phyloP scores from a whole-genome alignment of 2,888 invertebrate genomes.

The Agrilus mali region DNA sequence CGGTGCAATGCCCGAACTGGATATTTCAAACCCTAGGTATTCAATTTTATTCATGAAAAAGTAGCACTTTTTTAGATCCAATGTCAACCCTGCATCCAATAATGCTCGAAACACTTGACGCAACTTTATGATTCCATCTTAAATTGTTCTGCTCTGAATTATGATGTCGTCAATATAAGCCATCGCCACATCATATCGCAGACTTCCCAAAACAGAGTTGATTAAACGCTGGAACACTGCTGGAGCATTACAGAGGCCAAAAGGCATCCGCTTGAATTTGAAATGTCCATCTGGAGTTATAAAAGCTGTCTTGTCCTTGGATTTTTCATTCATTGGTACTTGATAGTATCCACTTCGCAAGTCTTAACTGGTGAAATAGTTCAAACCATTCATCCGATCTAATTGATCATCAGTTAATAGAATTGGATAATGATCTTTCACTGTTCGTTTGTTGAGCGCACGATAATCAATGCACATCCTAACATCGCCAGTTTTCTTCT shows the following conservation, averaged over 20 bases:
- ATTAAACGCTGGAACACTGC: no score
- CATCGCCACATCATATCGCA: not conserved
- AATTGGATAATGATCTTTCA: no score
- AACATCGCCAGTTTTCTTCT: no score
- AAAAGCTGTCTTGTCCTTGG: no score
- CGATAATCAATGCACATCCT: no score
- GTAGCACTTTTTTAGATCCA: slow-evolving; percentile 5
- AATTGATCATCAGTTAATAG: no score
- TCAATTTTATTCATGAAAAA: slow-evolving; percentile 10
- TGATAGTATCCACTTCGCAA: slow-evolving; percentile 16
- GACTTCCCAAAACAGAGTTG: slow-evolving; percentile 12
- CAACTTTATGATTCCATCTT: slow-evolving; percentile 2
- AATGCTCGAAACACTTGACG: not conserved
- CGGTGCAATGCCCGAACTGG: slow-evolving; percentile 9
- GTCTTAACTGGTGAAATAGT: slow-evolving; percentile 17
- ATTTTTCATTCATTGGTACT: slow-evolving; percentile 4
- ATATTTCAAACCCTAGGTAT: slow-evolving; percentile 13
- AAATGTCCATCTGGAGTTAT: no score
- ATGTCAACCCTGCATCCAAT: not conserved
- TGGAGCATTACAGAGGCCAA: no score
- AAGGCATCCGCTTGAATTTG: no score
- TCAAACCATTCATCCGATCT: no score
- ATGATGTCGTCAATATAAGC: slow-evolving; percentile 12
- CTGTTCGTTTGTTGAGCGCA: no score
- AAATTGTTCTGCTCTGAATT: slow-evolving; percentile 4